These are phyloP conservation scores for Epizoanthus scotinus DNA, from an alignment of 92 coral and sea anemone species.

Conservation along the genomic window DNA sequence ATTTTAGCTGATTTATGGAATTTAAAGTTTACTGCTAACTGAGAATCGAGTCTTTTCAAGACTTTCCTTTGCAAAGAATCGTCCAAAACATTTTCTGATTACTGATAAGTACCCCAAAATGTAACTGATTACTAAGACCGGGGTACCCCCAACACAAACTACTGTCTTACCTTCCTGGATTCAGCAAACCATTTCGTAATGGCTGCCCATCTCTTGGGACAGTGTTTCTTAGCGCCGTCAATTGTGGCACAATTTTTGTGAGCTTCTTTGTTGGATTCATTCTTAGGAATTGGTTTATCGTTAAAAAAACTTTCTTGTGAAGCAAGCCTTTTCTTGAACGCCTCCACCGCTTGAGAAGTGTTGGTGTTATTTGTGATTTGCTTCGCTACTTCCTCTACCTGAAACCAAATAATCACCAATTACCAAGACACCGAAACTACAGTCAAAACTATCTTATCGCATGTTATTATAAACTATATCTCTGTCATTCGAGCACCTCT, in stretches of 20 bases:
- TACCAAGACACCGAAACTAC: not conserved
- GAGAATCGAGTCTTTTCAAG: too few species aligned
- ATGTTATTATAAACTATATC: too few species aligned
- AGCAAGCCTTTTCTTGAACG: slow-evolving; percentile 65
- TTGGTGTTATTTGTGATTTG: slow-evolving; percentile 61
- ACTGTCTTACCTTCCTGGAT: slow-evolving; percentile 71
- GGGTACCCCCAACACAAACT: too few species aligned
- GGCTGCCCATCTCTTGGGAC: slow-evolving; percentile 89
- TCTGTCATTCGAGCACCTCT: too few species aligned
- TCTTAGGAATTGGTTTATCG: slow-evolving; percentile 76
- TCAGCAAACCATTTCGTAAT: slow-evolving; percentile 82
- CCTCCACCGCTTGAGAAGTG: slow-evolving; percentile 64
- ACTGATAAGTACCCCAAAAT: too few species aligned
- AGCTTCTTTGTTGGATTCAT: slow-evolving; percentile 82
- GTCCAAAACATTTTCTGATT: too few species aligned
- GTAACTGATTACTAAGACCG: too few species aligned
- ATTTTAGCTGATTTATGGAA: too few species aligned
- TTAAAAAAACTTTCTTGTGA: slow-evolving; percentile 70
- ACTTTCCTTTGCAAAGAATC: too few species aligned
- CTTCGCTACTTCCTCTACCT: slow-evolving; percentile 78
- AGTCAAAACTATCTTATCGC: too few species aligned
- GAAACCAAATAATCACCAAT: not conserved
- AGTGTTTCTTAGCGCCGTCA: slow-evolving; percentile 79
- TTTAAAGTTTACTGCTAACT: too few species aligned
- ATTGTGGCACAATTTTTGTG: slow-evolving; percentile 62